phyloP scores from a whole-genome alignment of 2,113 vertebrate species.

The Gopherus flavomarginatus region DNA sequence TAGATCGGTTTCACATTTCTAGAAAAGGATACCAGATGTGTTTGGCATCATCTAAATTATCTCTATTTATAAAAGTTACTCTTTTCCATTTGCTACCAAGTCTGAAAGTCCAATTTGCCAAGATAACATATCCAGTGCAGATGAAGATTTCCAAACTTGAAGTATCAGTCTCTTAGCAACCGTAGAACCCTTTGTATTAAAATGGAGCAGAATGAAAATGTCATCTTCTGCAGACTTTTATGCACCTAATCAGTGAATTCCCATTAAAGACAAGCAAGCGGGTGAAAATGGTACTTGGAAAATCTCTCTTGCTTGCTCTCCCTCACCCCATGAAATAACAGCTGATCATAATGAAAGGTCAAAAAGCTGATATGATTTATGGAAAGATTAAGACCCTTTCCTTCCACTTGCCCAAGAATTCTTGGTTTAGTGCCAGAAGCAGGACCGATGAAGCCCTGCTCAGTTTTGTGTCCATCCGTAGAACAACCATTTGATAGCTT shows the following conservation, averaged over 20 bases:
- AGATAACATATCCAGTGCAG: constrained; percentile 48
- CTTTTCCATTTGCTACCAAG: constrained; percentile 67
- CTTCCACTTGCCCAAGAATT: neutral
- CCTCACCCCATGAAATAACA: neutral
- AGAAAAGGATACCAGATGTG: constrained; percentile 68
- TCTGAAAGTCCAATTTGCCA: constrained; percentile 67
- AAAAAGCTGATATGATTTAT: neutral
- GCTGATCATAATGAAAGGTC: neutral
- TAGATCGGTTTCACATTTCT: constrained; percentile 56
- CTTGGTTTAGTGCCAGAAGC: constrained; percentile 8
- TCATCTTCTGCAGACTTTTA: constrained; percentile 30
- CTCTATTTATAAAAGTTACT: constrained; percentile 72
- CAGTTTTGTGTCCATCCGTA: neutral
- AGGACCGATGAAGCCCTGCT: neutral
- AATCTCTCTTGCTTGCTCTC: neutral
- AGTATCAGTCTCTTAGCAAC: constrained; percentile 76
- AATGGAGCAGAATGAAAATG: constrained; percentile 48
- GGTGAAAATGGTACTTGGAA: neutral
- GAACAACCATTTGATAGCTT: constrained; percentile 19
- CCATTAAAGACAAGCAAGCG: constrained; percentile 32
- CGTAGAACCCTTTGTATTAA: constrained; percentile 69
- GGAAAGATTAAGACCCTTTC: neutral
- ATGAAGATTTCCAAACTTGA: constrained; percentile 73
- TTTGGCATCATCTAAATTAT: constrained; percentile 70
- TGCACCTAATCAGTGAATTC: constrained; percentile 53